Percentiles rank a stretch among this genome's conserved stretches.
Conservation (phyloP, 2,888 invertebrate genomes). For the Hoplodrina ambigua region DNA sequence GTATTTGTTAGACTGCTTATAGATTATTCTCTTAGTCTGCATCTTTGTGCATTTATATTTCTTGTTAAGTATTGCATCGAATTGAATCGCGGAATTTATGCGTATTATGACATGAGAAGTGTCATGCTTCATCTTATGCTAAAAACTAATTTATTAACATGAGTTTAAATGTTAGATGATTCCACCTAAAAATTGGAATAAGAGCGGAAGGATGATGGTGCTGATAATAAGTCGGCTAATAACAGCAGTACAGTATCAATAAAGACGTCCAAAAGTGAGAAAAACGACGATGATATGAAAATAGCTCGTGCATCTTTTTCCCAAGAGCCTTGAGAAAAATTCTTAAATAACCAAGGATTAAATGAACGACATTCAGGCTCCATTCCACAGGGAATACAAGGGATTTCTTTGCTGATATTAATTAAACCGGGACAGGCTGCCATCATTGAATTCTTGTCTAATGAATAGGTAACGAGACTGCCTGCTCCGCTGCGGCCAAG, state of each 20-base stretch:
- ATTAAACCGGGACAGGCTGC: slow-evolving; percentile 44
- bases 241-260: too few relatives aligned
- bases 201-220: too few relatives aligned
- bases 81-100: not conserved
- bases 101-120: too few relatives aligned
- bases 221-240: not conserved
- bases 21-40: not conserved
- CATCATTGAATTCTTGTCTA: slow-evolving; percentile 44
- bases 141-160: too few relatives aligned
- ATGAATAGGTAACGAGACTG: slow-evolving; percentile 55
- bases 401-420: slow-evolving; percentile 48
- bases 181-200: too few relatives aligned
- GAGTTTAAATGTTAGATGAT: too few relatives aligned
- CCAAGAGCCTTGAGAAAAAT: slow-evolving; percentile 12
- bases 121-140: too few relatives aligned
- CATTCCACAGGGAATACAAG: slow-evolving; percentile 43
- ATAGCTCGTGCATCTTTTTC: not conserved
- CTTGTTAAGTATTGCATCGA: not conserved
- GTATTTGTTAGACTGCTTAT: not conserved
- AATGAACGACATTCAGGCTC: slow-evolving; percentile 40
- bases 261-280: not conserved
- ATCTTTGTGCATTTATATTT: not conserved
- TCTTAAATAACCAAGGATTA: slow-evolving; percentile 37
- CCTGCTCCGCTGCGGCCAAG: slow-evolving; percentile 11
- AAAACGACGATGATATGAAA: not conserved